Percentiles rank a stretch among this genome's conserved stretches.
These are phyloP conservation scores for Solenopsis fugax DNA, from an alignment of 1,140 invertebrate species.

Conservation along the genomic window DNA sequence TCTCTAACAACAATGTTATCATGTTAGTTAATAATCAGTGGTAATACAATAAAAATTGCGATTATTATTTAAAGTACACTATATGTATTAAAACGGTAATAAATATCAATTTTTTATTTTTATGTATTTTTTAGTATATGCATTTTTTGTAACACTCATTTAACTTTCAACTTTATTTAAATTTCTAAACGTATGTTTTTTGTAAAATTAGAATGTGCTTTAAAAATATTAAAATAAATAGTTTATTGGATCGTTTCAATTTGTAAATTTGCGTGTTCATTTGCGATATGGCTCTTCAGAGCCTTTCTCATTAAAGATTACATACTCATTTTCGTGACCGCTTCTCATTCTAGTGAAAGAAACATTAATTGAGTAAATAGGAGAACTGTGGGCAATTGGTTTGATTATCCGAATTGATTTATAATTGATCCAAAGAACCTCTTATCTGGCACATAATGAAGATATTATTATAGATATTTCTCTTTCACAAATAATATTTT, in stretches of 20 bases:
- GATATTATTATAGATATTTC: background rate
- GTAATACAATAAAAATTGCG: background rate
- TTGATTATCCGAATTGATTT: slow-evolving; percentile 66
- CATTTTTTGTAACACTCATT: background rate
- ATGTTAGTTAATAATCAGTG: background rate
- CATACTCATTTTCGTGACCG: slow-evolving; percentile 71
- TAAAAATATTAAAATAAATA: background rate
- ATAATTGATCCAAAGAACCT: slow-evolving; percentile 14
- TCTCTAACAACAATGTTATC: background rate
- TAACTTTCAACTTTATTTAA: background rate
- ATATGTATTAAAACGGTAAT: background rate
- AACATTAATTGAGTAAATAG: slow-evolving; percentile 51
- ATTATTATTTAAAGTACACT: background rate
- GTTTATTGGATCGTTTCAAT: background rate
- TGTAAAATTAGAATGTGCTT: background rate
- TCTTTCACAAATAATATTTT: slow-evolving; percentile 22
- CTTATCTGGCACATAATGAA: slow-evolving; percentile 25
- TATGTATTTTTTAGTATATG: background rate
- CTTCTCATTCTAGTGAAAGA: slow-evolving; percentile 36
- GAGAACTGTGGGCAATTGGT: slow-evolving; percentile 37
- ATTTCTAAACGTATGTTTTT: background rate
- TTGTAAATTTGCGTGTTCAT: slow-evolving; percentile 62
- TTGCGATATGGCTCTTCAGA: slow-evolving; percentile 40
- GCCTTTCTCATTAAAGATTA: slow-evolving; percentile 47
- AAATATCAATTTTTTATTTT: background rate